A percentile compares a stretch with the other conserved stretches of the same genome.
Conservation (phyloP, 2,113 vertebrate genomes). For the Probosciger aterrimus region DNA sequence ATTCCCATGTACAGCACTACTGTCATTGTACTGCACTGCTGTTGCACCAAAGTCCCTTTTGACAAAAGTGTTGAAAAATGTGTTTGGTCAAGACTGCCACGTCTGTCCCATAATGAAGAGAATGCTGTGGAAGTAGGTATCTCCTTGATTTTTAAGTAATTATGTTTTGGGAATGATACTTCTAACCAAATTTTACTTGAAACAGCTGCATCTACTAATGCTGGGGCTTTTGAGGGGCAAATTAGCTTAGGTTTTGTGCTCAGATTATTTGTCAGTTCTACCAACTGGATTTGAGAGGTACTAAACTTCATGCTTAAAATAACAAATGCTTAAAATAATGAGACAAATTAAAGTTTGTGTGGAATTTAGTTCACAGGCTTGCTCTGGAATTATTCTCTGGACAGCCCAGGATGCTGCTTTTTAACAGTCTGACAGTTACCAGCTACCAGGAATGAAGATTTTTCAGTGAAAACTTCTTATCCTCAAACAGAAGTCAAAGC, state of each 20-base stretch:
- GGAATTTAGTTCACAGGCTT: background rate
- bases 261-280: background rate
- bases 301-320: background rate
- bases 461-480: conserved; percentile 22
- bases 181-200: background rate
- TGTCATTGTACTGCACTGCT: background rate
- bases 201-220: background rate
- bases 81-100: background rate
- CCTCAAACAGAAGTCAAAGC: conserved; percentile 2
- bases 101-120: background rate
- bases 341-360: background rate
- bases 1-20: background rate
- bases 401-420: background rate
- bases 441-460: background rate
- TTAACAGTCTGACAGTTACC: background rate
- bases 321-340: background rate
- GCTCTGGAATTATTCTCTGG: background rate
- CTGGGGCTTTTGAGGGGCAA: background rate
- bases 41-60: background rate
- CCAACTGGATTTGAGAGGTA: background rate
- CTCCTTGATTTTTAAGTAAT: background rate
- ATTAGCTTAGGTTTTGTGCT: background rate
- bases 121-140: background rate
- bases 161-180: background rate
- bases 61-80: background rate